These are phyloP conservation scores for Tigriopus californicus DNA, from an alignment of 2,888 invertebrate genomes.

Conservation along the genomic window DNA sequence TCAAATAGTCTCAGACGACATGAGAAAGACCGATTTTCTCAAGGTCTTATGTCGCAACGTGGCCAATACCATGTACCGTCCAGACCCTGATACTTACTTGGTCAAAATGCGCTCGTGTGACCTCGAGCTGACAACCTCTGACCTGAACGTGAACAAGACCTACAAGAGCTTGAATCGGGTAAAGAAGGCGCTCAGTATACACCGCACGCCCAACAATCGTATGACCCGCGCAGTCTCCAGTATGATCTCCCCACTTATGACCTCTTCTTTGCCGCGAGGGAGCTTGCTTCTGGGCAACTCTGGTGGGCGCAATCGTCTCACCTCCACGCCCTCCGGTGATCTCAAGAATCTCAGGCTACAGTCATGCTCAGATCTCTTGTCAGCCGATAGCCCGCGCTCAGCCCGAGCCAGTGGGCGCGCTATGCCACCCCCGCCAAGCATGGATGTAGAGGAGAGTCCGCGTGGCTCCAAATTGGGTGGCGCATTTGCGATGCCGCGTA, in stretches of 20 bases:
- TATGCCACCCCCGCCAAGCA: background rate
- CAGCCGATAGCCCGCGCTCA: conserved; percentile 7
- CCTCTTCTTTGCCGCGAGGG: conserved; percentile 7
- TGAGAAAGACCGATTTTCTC: conserved; percentile 60
- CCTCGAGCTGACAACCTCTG: conserved; percentile 3
- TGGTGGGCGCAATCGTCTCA: conserved; percentile 5
- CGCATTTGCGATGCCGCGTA: too few relatives aligned
- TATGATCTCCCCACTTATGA: conserved; percentile 54
- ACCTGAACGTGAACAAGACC: conserved; percentile 2
- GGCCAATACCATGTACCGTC: conserved; percentile 76
- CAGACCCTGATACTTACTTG: conserved; percentile 45
- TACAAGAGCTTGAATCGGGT: background rate
- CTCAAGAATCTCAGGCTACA: conserved; percentile 6
- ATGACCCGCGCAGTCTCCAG: conserved; percentile 83
- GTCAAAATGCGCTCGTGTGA: background rate
- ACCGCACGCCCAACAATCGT: conserved; percentile 56
- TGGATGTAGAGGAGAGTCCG: too few relatives aligned
- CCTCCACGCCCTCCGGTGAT: conserved; percentile 8
- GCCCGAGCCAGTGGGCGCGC: background rate
- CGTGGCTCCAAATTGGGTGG: too few relatives aligned
- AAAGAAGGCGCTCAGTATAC: background rate
- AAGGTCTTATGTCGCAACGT: conserved; percentile 67
- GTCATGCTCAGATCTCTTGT: conserved; percentile 9
- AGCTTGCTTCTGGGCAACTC: background rate
- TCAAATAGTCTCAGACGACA: conserved; percentile 60